Conservation (phyloP, 1,140 invertebrate species). For the Aporrectodea caliginosa region DNA sequence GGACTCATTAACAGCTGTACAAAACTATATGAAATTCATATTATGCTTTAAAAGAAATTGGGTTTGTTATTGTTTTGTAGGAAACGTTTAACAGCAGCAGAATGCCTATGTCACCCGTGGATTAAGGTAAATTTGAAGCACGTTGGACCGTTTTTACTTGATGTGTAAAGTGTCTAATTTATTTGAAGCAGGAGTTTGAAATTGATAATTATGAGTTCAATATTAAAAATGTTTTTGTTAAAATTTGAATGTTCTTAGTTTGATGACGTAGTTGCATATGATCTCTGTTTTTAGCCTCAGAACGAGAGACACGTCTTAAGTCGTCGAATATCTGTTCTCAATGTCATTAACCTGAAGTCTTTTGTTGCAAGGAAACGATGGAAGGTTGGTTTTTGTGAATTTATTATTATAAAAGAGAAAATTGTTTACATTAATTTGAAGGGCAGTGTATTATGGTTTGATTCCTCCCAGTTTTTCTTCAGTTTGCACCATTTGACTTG, state of each 20-base stretch:
- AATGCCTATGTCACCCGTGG: conserved; percentile 67
- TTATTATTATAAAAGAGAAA: too few species aligned
- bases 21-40: neutral
- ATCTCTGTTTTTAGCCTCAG: conserved; percentile 41
- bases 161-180: neutral
- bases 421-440: too few species aligned
- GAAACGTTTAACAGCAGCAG: conserved; percentile 62
- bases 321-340: conserved; percentile 52
- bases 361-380: conserved; percentile 58
- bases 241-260: conserved; percentile 11
- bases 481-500: too few species aligned
- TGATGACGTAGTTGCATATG: neutral
- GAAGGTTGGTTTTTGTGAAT: conserved; percentile 50
- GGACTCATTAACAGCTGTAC: too few species aligned
- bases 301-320: conserved; percentile 45
- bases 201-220: neutral
- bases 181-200: neutral
- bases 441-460: too few species aligned
- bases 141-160: neutral
- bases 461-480: too few species aligned
- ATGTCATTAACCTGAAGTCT: conserved; percentile 58
- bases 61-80: conserved; percentile 45
- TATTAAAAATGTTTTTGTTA: conserved; percentile 12
- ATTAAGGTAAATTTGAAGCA: conserved; percentile 54
- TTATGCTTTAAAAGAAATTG: neutral